Evolutionary conservation across 1,140 invertebrate genomes (phyloP).

Genomic region (Chlorops oryzae): DNA sequence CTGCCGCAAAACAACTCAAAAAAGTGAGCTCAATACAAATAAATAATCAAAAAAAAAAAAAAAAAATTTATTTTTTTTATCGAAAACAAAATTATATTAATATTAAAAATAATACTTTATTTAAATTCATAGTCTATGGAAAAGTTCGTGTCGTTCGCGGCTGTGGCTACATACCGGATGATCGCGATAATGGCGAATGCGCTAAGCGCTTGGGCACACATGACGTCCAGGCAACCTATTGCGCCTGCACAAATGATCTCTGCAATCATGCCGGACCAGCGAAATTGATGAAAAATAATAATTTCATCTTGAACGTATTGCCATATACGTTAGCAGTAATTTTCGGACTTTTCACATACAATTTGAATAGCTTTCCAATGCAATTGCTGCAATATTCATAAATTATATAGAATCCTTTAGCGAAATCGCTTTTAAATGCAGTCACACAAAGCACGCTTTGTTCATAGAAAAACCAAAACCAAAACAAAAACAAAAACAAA

Average conservation of each 20-base stretch:
- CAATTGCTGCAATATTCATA: constrained; percentile 17
- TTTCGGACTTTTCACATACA: constrained; percentile 11
- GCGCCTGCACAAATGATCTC: constrained; percentile 65
- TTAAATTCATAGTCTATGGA: constrained; percentile 59
- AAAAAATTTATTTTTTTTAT: constrained; percentile 10
- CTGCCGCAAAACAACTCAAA: constrained; percentile 73
- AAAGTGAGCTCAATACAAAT: constrained; percentile 46
- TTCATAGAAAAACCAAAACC: too few relatives aligned
- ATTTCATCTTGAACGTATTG: constrained; percentile 14
- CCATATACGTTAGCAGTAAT: constrained; percentile 17
- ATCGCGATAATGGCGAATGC: constrained; percentile 57
- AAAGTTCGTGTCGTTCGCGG: constrained; percentile 64
- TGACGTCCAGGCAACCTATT: constrained; percentile 66
- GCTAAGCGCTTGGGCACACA: constrained; percentile 63
- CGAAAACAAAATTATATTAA: too few relatives aligned
- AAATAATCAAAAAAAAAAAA: not conserved
- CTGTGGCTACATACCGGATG: constrained; percentile 66
- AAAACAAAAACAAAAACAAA: too few relatives aligned
- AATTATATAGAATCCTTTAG: constrained; percentile 9
- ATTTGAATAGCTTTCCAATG: constrained; percentile 10
- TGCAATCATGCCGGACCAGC: constrained; percentile 57
- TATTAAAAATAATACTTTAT: too few relatives aligned
- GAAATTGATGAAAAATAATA: constrained; percentile 12
- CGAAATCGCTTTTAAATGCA: too few relatives aligned
- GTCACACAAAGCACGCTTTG: too few relatives aligned